These are phyloP conservation scores for Coptodon bakossiorum DNA, from an alignment of 2,113 vertebrate genomes.

Conservation along the genomic window DNA sequence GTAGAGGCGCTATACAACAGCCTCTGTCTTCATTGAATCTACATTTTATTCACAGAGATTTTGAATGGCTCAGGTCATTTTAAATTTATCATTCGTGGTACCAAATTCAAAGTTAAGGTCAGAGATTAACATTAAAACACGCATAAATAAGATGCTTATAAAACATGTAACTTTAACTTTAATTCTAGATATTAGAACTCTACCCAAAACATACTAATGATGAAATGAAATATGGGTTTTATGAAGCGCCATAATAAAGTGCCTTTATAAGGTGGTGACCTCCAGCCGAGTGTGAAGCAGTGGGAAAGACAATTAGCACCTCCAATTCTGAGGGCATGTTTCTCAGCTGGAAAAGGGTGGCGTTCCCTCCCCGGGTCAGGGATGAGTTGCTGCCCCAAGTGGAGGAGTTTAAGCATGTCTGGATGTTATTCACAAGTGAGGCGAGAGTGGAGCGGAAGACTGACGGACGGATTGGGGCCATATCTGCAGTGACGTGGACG, in stretches of 20 bases:
- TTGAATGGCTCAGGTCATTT: background rate
- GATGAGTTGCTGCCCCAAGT: background rate
- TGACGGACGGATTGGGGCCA: background rate
- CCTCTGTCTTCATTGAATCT: background rate
- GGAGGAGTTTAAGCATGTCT: background rate
- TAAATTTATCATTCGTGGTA: background rate
- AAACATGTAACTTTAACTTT: background rate
- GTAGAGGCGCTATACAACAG: background rate
- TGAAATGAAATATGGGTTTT: background rate
- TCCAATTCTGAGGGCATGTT: background rate
- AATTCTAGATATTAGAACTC: background rate
- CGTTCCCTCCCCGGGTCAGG: background rate
- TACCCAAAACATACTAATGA: background rate
- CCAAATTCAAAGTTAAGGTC: background rate
- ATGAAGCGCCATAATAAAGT: background rate
- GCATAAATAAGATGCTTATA: background rate
- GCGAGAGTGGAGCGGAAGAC: background rate
- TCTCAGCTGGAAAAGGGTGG: background rate
- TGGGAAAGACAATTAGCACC: background rate
- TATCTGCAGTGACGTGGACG: background rate
- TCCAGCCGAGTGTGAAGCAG: background rate
- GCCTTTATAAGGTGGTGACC: background rate
- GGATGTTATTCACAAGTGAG: background rate
- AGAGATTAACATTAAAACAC: background rate
- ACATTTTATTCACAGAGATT: background rate